Percentiles rank a stretch among this genome's conserved stretches.
Conservation (phyloP, 1,140 invertebrate species). For the Triops cancriformis region DNA sequence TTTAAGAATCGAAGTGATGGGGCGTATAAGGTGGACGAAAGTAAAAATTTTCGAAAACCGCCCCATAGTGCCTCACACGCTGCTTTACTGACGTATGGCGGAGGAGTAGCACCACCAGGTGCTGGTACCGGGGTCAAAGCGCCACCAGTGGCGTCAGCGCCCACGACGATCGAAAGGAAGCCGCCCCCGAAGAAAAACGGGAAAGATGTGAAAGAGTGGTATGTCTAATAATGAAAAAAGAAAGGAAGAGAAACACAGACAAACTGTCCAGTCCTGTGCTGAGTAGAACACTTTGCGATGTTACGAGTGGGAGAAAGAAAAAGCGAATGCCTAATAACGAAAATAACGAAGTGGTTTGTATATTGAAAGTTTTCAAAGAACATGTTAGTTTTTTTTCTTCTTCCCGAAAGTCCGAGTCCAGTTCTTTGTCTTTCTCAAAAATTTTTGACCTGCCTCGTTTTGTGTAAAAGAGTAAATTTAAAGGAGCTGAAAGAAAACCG, state of each 20-base stretch:
- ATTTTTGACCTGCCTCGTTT: background rate
- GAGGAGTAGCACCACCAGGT: conserved; percentile 34
- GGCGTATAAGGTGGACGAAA: conserved; percentile 84
- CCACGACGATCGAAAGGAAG: conserved; percentile 37
- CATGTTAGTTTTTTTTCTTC: background rate
- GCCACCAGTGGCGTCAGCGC: conserved; percentile 38
- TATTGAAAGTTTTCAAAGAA: background rate
- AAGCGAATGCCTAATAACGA: background rate
- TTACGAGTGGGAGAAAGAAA: background rate
- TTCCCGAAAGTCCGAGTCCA: background rate
- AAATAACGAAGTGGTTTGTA: conserved; percentile 20
- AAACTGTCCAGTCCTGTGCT: background rate
- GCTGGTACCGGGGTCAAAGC: conserved; percentile 43
- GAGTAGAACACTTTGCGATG: background rate
- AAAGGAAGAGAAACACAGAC: background rate
- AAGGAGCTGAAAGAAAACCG: background rate
- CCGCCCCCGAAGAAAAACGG: conserved; percentile 56
- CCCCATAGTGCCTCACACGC: conserved; percentile 46
- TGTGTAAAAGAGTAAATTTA: background rate
- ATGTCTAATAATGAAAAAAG: conserved; percentile 53
- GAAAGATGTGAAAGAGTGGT: conserved; percentile 90
- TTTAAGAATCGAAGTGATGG: conserved; percentile 77
- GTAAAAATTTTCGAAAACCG: conserved; percentile 41
- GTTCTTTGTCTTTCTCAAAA: background rate
- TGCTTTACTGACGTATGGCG: conserved; percentile 50